These are phyloP conservation scores for Steatornis caripensis DNA, from an alignment of 2,113 vertebrate species.

Conservation along the genomic window DNA sequence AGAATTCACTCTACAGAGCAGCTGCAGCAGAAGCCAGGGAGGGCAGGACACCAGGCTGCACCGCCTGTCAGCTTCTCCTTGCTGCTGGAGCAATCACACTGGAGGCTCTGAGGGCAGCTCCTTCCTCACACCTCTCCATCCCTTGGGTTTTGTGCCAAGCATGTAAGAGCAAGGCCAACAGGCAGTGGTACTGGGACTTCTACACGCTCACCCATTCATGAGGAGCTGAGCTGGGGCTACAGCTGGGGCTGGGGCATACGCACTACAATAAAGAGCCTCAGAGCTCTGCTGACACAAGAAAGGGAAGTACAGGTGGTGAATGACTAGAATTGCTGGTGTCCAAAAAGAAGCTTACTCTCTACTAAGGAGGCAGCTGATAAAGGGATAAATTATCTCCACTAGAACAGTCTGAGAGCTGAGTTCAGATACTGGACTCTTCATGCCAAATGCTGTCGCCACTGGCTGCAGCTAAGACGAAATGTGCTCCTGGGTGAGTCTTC, in stretches of 20 bases:
- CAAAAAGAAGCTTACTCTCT: not conserved
- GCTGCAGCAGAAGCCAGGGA: not conserved
- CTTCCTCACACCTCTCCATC: not conserved
- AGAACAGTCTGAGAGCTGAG: not conserved
- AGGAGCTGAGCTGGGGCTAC: not conserved
- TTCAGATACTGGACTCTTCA: not conserved
- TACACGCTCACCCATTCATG: rapidly evolving
- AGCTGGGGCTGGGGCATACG: not conserved
- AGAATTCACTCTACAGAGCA: not conserved
- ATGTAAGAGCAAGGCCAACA: rapidly evolving
- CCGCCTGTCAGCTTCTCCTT: rapidly evolving
- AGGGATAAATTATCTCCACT: not conserved
- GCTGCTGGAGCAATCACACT: not conserved
- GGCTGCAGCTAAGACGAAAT: not conserved
- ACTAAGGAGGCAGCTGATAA: not conserved
- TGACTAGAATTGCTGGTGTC: not conserved
- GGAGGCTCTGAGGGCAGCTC: not conserved
- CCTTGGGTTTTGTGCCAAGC: not conserved
- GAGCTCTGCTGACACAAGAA: not conserved
- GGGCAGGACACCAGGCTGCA: not conserved
- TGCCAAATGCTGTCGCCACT: not conserved
- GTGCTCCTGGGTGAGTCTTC: not conserved
- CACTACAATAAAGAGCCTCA: not conserved
- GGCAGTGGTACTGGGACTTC: not conserved
- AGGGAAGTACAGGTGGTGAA: not conserved